Evolutionary conservation across 2,113 vertebrate species (phyloP).

Genomic region (Hippocampus barbouri): DNA sequence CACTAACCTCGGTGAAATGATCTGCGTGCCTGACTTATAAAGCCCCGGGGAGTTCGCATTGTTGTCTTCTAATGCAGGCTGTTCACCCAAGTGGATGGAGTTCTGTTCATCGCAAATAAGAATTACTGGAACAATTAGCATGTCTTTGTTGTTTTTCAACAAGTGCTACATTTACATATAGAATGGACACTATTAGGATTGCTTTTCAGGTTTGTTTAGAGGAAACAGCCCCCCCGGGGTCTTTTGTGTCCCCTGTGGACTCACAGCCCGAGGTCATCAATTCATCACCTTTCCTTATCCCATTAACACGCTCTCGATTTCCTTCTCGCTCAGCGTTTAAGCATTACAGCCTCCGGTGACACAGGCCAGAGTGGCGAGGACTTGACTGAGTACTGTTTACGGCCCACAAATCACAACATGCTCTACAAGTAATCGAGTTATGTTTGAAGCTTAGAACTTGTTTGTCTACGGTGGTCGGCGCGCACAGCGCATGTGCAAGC

Average conservation of each 20-base stretch:
- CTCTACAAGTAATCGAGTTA: not conserved
- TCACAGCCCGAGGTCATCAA: conserved; percentile 36
- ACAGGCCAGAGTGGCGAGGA: conserved; percentile 26
- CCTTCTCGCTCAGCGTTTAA: conserved; percentile 21
- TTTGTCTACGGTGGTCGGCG: not conserved
- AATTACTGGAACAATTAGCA: not conserved
- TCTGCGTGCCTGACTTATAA: not conserved
- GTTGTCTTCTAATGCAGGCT: conserved; percentile 2
- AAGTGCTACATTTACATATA: conserved; percentile 3
- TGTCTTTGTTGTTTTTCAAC: conserved; percentile 7
- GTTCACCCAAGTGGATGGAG: not conserved
- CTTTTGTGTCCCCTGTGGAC: conserved; percentile 34
- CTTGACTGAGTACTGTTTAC: not conserved
- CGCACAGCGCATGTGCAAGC: not conserved
- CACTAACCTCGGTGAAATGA: conserved; percentile 12
- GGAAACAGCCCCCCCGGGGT: conserved; percentile 2
- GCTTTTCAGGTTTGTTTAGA: not conserved
- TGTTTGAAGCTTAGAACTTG: not conserved
- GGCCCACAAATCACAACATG: not conserved
- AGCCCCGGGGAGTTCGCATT: not conserved
- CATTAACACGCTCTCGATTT: conserved; percentile 48
- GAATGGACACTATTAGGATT: conserved; percentile 1
- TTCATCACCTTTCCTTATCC: conserved; percentile 54
- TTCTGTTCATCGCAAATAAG: not conserved
- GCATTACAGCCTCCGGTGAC: conserved; percentile 26